Percentiles rank a stretch among this genome's conserved stretches.
Evolutionary conservation across 1,140 invertebrate species (phyloP).

Genomic region (Eumeta japonica): DNA sequence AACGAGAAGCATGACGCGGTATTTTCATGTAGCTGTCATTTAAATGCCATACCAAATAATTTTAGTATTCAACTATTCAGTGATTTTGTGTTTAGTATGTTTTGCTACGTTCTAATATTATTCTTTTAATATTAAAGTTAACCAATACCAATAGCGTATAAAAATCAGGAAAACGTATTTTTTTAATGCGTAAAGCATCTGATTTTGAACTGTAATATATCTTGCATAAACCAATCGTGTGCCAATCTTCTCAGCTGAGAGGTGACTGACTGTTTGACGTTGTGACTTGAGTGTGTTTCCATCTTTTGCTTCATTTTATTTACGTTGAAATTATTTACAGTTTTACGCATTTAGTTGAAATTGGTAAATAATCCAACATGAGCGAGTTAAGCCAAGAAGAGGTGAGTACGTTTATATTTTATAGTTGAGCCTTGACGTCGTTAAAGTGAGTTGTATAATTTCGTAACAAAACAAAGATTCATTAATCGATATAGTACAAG

Average conservation of each 20-base stretch:
- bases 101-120: too few relatives aligned
- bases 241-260: slow-evolving; percentile 40
- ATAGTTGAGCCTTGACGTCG: slow-evolving; percentile 40
- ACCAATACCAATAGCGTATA: too few relatives aligned
- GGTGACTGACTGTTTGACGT: slow-evolving; percentile 56
- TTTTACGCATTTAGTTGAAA: slow-evolving; percentile 4
- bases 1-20: too few relatives aligned
- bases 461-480: slow-evolving; percentile 57
- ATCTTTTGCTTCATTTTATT: slow-evolving; percentile 27
- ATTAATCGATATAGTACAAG: slow-evolving; percentile 25
- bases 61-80: too few relatives aligned
- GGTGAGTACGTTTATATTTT: slow-evolving; percentile 58
- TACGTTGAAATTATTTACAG: slow-evolving; percentile 19
- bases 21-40: too few relatives aligned
- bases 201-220: too few relatives aligned
- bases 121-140: too few relatives aligned
- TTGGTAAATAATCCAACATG: slow-evolving; percentile 50
- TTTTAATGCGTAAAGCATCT: too few relatives aligned
- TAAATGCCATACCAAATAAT: too few relatives aligned
- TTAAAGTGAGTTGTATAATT: slow-evolving; percentile 54
- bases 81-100: too few relatives aligned
- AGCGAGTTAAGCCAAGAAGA: slow-evolving; percentile 77
- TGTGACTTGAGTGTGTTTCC: slow-evolving; percentile 45
- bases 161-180: too few relatives aligned
- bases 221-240: too few relatives aligned